A percentile compares a stretch with the other conserved stretches of the same genome.
Evolutionary conservation across 2,797 vertebrate species (phyloP).

Genomic region (Anas capensis): DNA sequence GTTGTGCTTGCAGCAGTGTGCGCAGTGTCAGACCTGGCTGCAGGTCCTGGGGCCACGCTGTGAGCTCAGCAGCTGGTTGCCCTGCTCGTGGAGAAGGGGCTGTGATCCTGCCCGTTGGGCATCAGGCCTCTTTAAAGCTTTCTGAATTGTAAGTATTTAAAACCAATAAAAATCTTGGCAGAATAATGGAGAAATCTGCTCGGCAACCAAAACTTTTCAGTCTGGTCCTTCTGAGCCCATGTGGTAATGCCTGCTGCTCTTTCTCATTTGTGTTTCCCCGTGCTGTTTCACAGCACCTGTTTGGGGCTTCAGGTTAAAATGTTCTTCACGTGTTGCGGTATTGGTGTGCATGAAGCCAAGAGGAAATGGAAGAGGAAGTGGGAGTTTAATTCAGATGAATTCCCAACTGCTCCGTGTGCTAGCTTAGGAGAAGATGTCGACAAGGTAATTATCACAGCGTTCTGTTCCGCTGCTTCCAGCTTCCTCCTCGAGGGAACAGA

Average conservation of each 20-base stretch:
- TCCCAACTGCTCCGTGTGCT: neutral
- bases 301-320: neutral
- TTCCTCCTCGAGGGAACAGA: neutral
- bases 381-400: neutral
- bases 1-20: fast-evolving
- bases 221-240: neutral
- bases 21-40: neutral
- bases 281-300: fast-evolving
- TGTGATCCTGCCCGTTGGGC: fast-evolving
- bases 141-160: neutral
- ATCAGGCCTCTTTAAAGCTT: fast-evolving
- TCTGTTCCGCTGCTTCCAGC: neutral
- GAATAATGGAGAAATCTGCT: neutral
- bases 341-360: neutral
- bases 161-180: neutral
- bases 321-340: fast-evolving
- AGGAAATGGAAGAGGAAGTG: neutral
- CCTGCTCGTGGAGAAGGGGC: neutral
- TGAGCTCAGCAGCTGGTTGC: fast-evolving
- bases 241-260: fast-evolving
- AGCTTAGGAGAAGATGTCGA: neutral
- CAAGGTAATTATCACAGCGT: neutral
- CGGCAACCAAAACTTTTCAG: neutral
- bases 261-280: fast-evolving
- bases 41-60: fast-evolving